Conservation (phyloP, 2,113 vertebrate genomes). For the Anolis sagrei region DNA sequence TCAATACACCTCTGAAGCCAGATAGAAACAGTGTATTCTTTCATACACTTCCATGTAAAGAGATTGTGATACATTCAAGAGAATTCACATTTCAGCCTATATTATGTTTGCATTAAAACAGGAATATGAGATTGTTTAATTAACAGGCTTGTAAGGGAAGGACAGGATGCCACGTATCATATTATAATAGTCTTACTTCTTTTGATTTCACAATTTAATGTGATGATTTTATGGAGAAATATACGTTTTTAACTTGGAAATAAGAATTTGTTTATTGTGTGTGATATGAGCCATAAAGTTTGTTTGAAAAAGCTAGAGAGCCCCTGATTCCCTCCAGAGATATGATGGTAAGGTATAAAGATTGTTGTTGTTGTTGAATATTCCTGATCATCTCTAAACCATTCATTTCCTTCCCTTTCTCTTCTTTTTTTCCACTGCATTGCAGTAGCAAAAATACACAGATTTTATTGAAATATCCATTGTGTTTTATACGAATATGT, state of each 20-base stretch:
- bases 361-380: no score
- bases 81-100: neutral
- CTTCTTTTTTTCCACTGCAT: neutral
- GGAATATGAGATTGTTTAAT: neutral
- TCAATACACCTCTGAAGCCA: neutral
- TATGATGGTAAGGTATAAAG: no score
- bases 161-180: neutral
- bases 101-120: slow-evolving; percentile 16
- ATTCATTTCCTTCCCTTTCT: neutral
- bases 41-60: neutral
- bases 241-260: neutral
- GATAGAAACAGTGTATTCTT: rapidly evolving
- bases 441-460: neutral
- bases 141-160: neutral
- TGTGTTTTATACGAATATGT: neutral
- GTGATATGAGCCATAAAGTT: neutral
- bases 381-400: neutral
- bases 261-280: neutral
- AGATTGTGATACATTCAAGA: neutral
- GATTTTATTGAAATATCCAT: neutral
- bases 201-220: neutral
- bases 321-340: no score
- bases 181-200: neutral
- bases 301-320: neutral
- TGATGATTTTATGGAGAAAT: neutral